Base-by-base conservation (phyloP, 2,888 invertebrate species). In the Sinopyrophorus schimmeli region DNA sequence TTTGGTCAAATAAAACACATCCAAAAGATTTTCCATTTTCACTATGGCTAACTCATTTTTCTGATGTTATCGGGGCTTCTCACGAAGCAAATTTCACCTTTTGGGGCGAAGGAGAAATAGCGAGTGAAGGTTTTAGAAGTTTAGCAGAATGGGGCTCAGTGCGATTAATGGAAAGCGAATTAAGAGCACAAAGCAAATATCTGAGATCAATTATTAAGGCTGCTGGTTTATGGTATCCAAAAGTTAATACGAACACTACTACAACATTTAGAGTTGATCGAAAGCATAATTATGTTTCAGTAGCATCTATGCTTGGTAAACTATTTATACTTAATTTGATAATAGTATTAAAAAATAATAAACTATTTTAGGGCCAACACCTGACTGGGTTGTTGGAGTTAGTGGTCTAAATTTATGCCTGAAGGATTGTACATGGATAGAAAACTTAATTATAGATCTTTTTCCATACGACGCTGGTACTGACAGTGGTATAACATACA, bases 321-420 rank as follows among this genome's bases (percentile, higher is more conserved):
- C 53, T 26, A 21, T n/a, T n/a, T n/a, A n/a, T n/a, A n/a, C n/a
- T n/a, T n/a, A n/a, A n/a, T n/a, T n/a, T 20, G 34, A 32, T 40
- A 24, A 20, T 14, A 24, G 15, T 10, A 28, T 12, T 2, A 28
- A 16, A 12, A 12, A 5, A 2, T 3, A 9, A 7, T 14, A 30
- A 30, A 30, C 5, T 15, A 18, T 38, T 17, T 24, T 54, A 88
- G 89, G 94, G 1, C 98, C 98, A 0, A 93, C 95, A 6, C 98
- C 98, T 0, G 98, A 99, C 76, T 99, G 98, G 98, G 89, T 96
- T 61, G 91, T 96, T 27, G 98, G 98, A 0, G 85, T 98, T 18
- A 90, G 82, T 46, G 87, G 89, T 0, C 74, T 96, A 41, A 88
- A 97, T 67, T 79, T 99, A 5, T 99, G 99, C 68, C 79, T 84